Evolutionary conservation across 2,888 invertebrate genomes (phyloP).

Genomic region (Gryllus longicercus): DNA sequence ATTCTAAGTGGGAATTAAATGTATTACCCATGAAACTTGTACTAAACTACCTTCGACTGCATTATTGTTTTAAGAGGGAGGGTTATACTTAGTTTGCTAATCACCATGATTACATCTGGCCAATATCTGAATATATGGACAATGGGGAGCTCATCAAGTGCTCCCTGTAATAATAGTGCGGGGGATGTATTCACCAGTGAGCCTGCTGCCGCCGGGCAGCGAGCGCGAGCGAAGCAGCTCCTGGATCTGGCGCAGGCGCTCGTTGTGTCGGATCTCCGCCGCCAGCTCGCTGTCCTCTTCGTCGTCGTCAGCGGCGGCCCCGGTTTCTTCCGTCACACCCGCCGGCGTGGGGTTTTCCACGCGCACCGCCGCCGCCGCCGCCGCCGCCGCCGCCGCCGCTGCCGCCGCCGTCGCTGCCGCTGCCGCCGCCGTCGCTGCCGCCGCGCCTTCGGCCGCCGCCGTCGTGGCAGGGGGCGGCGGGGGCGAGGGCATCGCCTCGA

Average conservation of each 20-base stretch:
- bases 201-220: not conserved
- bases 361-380: not conserved
- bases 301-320: constrained; percentile 52
- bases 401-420: not conserved
- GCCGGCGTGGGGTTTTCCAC: too few species aligned
- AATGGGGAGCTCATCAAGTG: too few species aligned
- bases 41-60: too few species aligned
- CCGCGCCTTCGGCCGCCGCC: constrained; percentile 46
- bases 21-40: too few species aligned
- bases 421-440: constrained; percentile 45
- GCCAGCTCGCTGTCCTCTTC: constrained; percentile 49
- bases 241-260: constrained; percentile 65
- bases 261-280: constrained; percentile 57
- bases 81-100: too few species aligned
- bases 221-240: constrained; percentile 52
- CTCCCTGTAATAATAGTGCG: too few species aligned
- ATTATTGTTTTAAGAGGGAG: too few species aligned
- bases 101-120: too few species aligned
- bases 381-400: not conserved
- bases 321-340: not conserved
- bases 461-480: constrained; percentile 41
- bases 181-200: not conserved
- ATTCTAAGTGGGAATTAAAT: too few species aligned
- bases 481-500: constrained; percentile 36
- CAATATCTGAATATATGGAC: too few species aligned